Evolutionary conservation across 1,140 invertebrate species (phyloP).

Genomic region (Meteorus sp.): DNA sequence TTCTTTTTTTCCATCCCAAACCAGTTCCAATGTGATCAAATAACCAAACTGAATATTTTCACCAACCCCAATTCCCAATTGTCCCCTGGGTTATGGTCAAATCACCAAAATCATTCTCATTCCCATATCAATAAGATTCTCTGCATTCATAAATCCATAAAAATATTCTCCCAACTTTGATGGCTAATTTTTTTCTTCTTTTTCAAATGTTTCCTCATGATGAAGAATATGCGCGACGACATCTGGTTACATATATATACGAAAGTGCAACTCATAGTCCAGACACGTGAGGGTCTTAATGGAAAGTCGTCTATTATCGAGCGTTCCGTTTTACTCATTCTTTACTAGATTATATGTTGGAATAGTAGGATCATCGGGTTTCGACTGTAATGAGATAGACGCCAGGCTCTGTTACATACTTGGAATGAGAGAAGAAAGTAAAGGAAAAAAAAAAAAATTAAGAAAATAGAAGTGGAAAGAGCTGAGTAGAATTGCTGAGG

Average conservation of each 20-base stretch:
- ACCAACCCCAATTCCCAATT: too few relatives aligned
- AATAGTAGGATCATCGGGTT: slow-evolving; percentile 24
- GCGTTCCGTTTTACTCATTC: slow-evolving; percentile 4
- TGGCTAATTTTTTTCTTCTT: neutral
- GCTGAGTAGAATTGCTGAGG: slow-evolving; percentile 2
- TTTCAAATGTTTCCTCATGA: neutral
- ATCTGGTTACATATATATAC: slow-evolving; percentile 23
- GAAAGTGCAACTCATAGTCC: slow-evolving; percentile 11
- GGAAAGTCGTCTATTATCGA: slow-evolving; percentile 29
- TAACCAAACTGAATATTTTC: too few relatives aligned
- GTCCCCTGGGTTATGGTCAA: too few relatives aligned
- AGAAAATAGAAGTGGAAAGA: neutral
- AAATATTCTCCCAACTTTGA: neutral
- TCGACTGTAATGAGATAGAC: slow-evolving; percentile 26
- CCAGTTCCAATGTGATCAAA: too few relatives aligned
- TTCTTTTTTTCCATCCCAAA: too few relatives aligned
- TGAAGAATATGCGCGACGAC: slow-evolving; percentile 22
- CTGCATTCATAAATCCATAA: too few relatives aligned
- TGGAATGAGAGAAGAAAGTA: neutral
- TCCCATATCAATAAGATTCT: too few relatives aligned
- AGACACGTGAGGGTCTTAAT: slow-evolving; percentile 25
- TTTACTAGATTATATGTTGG: neutral
- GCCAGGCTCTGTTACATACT: slow-evolving; percentile 14
- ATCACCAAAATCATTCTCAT: too few relatives aligned
- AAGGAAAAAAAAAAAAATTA: slow-evolving; percentile 2